Evolutionary conservation across 2,113 vertebrate species (phyloP).

Genomic region (Rhadina sibilatrix): DNA sequence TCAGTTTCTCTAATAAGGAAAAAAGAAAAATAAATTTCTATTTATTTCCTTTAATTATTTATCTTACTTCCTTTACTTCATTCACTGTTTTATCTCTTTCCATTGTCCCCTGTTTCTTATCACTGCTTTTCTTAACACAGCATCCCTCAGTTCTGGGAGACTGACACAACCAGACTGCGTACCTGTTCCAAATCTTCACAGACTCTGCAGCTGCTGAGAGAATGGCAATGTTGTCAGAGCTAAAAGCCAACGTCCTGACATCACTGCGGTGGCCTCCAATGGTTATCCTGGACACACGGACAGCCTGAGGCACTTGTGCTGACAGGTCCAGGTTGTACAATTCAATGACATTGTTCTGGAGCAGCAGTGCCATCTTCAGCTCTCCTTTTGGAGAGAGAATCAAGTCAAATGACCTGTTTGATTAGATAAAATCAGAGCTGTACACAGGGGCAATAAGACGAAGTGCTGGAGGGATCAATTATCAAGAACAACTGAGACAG

Average conservation of each 20-base stretch:
- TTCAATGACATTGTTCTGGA: slow-evolving; percentile 93
- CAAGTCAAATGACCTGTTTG: slow-evolving; percentile 85
- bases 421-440: slow-evolving; percentile 29
- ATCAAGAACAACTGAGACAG: neutral
- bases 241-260: slow-evolving; percentile 90
- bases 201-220: slow-evolving; percentile 93
- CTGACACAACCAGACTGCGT: neutral
- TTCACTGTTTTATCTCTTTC: neutral
- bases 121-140: neutral
- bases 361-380: slow-evolving; percentile 86
- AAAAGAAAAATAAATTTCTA: neutral
- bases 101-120: neutral
- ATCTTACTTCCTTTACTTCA: neutral
- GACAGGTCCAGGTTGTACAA: slow-evolving; percentile 75
- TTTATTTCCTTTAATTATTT: neutral
- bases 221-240: slow-evolving; percentile 94
- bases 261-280: slow-evolving; percentile 90
- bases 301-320: slow-evolving; percentile 63
- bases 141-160: neutral
- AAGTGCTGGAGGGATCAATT: neutral
- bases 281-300: slow-evolving; percentile 80
- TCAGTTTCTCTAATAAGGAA: neutral
- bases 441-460: neutral
- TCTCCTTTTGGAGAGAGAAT: slow-evolving; percentile 82
- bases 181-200: slow-evolving; percentile 98